Base-by-base conservation (phyloP, 2,797 vertebrate species). In the Yasuhikotakia modesta region DNA sequence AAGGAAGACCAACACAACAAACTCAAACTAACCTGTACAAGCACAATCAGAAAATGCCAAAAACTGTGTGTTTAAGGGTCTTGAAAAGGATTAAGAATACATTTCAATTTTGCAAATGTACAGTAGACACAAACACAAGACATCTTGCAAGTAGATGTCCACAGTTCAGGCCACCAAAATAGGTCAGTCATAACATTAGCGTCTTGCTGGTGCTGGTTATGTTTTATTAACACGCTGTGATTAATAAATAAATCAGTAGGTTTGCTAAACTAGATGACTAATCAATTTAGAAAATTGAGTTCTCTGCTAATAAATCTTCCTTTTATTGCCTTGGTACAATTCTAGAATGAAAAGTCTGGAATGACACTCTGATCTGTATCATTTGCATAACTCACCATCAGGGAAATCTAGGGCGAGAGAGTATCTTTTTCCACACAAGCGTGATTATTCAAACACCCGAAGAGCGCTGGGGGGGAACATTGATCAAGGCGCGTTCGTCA, bases 371-470 rank as follows among this genome's bases (percentile, higher is more conserved):
- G 61, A 67, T 73, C 76, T 76, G 72, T 76, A 73, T 81, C 52
- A 79, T 79, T 78, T 81, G 64, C 52, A 66, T 79, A 81, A 80
- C 65, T 73, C 52, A 43, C 66, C 80, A 79, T 81, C 58, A 70
- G 80, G 73, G 77, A 80, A 50, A 72, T 78, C 73, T 63, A 5
- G 73, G 69, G 68, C 60, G 63, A 58, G 61, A 60, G 76, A 55
- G 60, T 57, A 22, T 24, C 21, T 22, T 19, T 70, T 72, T 67
- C 43, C 57, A 65, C 52, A 46, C 45, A 68, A 76, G 46, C 3
- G 4, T 73, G 46, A 73, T 78, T 55, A 67, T 79, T 81, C 79
- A 79, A 76, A 81, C 66, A 66, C 78, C 72, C 24, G 63, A 50
- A 27, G 80, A 74, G 70, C 48, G 58, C 79, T 58, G 45, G 43